Conservation (phyloP, 2,888 invertebrate species). For the Antheraea assamensis region DNA sequence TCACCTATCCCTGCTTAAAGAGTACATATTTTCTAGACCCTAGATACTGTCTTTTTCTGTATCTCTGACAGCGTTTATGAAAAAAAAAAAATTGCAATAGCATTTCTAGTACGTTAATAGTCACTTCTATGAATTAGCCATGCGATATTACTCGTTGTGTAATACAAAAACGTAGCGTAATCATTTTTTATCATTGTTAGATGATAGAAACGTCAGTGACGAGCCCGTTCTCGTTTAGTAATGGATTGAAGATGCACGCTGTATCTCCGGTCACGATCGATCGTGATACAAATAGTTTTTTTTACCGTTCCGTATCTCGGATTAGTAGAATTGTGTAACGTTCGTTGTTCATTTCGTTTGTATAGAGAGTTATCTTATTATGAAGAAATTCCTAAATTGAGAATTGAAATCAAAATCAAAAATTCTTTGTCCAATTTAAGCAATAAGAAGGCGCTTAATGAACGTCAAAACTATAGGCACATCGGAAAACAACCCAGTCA, state of each 20-base stretch:
- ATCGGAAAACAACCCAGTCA: too few species aligned
- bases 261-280: constrained; percentile 50
- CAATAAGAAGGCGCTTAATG: too few species aligned
- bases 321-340: constrained; percentile 27
- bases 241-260: constrained; percentile 19
- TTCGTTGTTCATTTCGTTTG: constrained; percentile 21
- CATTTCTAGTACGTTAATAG: too few species aligned
- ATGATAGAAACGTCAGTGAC: constrained; percentile 6
- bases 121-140: background rate
- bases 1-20: too few species aligned
- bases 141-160: background rate
- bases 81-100: too few species aligned
- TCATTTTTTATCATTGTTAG: constrained; percentile 2
- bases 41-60: too few species aligned
- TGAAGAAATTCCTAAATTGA: background rate
- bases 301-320: constrained; percentile 25
- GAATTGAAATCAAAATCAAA: too few species aligned
- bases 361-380: background rate
- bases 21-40: too few species aligned
- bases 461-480: too few species aligned
- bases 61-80: too few species aligned
- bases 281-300: constrained; percentile 29
- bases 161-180: background rate
- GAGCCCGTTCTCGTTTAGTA: constrained; percentile 2
- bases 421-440: too few species aligned